These are phyloP conservation scores for Poecilia wingei DNA, from an alignment of 2,797 vertebrate genomes.

Conservation along the genomic window DNA sequence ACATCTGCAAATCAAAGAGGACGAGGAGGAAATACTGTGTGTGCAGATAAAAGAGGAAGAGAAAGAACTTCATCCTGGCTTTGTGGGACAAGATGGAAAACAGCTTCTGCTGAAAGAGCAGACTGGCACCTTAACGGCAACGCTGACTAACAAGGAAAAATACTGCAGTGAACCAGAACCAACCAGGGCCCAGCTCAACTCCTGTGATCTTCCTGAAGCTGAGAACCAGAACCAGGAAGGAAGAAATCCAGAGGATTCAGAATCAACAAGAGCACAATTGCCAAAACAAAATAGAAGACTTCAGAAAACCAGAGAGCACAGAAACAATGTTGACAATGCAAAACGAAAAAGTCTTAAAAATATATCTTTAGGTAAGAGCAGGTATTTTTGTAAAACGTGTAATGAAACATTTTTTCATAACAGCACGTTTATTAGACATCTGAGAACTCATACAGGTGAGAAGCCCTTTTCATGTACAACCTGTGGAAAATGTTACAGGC, in stretches of 20 bases:
- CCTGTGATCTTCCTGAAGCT: not conserved
- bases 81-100: not conserved
- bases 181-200: not conserved
- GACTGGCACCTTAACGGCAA: not conserved
- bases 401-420: not conserved
- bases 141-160: not conserved
- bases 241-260: not conserved
- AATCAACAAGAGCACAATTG: not conserved
- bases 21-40: not conserved
- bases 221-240: not conserved
- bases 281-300: not conserved
- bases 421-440: not conserved
- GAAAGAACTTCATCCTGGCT: not conserved
- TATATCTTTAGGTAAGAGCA: not conserved
- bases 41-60: not conserved
- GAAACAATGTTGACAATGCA: not conserved
- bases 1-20: not conserved
- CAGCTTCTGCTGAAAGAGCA: not conserved
- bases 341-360: not conserved
- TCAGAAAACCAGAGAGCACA: not conserved
- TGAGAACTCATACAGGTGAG: constrained; percentile 1
- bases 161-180: not conserved
- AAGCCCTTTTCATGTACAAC: not conserved
- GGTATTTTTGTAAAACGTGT: not conserved
- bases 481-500: not conserved